Conservation (phyloP, 1,140 invertebrate genomes). For the Sipha flava region DNA sequence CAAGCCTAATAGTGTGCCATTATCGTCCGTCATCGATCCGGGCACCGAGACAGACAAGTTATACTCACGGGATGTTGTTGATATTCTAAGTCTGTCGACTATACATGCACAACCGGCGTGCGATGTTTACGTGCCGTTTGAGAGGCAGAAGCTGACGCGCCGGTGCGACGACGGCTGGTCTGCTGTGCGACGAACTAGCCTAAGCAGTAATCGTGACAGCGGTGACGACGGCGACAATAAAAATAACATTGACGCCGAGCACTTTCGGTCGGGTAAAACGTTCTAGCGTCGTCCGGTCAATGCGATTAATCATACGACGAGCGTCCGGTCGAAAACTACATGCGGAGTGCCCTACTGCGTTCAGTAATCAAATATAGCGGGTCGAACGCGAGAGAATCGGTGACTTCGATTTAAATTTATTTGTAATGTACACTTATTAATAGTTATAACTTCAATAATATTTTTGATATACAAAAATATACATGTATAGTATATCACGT, state of each 20-base stretch:
- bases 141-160: not conserved
- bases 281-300: too few species aligned
- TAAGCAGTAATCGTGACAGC: not conserved
- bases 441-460: too few species aligned
- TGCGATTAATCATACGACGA: too few species aligned
- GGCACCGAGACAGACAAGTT: too few species aligned
- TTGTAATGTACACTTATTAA: too few species aligned
- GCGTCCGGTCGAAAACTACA: not conserved
- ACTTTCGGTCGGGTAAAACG: not conserved
- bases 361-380: not conserved
- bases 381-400: not conserved
- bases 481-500: not conserved
- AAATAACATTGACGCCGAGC: not conserved
- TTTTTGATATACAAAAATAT: not conserved
- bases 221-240: not conserved
- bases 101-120: not conserved
- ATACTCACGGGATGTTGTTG: not conserved
- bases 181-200: not conserved
- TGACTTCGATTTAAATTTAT: not conserved
- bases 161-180: not conserved
- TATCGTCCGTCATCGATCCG: too few species aligned
- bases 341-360: not conserved
- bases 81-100: not conserved
- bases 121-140: not conserved
- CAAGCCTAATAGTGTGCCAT: too few species aligned